Evolutionary conservation across 2,113 vertebrate species (phyloP), one percentile per base, ranked within the genome.

Genomic region (Otolemur garnettii): DNA sequence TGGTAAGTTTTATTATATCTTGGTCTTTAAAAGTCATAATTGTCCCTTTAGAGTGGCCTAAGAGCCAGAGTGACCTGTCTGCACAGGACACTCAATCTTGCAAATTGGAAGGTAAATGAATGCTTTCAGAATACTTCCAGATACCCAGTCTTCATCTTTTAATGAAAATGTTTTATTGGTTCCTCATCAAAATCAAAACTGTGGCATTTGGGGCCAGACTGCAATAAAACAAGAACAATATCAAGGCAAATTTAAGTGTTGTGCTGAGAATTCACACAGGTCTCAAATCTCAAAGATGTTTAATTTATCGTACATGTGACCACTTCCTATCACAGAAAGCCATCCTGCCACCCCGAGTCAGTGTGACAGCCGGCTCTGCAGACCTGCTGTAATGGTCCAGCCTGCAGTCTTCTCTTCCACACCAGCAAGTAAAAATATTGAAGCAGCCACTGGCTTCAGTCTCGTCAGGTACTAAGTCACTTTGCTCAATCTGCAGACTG

Each of bases 401-500:
- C 45, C 57, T 28, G 13, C 0, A 24, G 42, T 17, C 66, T 35
- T 22, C 8, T 12, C 55, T 9, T 91, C 18, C 66, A 69, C 10
- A 0, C 19, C 33, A 13, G 77, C 3, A 22, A 28, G 74, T 8
- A 13, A 28, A 57, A 21, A 50, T 4, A 69, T 30, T 14, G 2
- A 18, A 3, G 11, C 4, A 24, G 87, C 50, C 59, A 5, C 24
- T 2, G 26, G 57, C 42, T 55, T 4, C 7, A 1, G 30, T 3
- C 19, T 26, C 13, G 0, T 62, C 21, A 6, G 45, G 50, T 22
- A 5, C 0, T 4, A 30, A 10, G 7, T 3, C 2, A 12, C 72
- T 7, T 12, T 0, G 0, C 22, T 95, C 82, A 60, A 79, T 45
- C 93, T 38, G 83, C 0, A 17, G 90, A 96, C 98, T 99, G 66